Conservation (phyloP, 2,113 vertebrate genomes). For the Stercorarius parasiticus region DNA sequence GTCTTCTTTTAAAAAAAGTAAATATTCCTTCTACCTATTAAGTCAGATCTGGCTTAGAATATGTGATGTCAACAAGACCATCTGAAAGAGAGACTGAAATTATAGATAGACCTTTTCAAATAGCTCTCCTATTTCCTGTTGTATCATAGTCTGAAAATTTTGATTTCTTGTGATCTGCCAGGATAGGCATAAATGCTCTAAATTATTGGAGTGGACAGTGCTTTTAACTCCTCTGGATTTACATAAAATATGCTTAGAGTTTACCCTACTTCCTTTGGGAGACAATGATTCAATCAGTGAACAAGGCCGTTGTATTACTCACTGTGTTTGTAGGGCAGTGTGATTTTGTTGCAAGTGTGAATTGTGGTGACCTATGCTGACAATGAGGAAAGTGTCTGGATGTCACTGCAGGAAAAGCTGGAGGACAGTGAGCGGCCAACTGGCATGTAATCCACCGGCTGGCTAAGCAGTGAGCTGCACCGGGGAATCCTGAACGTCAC, state of each 20-base stretch:
- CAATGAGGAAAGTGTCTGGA: neutral
- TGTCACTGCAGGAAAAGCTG: neutral
- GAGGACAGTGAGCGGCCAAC: neutral
- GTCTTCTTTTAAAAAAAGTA: neutral
- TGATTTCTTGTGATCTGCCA: neutral
- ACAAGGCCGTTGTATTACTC: fast-evolving
- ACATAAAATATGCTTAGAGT: neutral
- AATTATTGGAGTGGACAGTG: neutral
- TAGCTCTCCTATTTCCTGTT: neutral
- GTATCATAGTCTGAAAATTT: neutral
- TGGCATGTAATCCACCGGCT: fast-evolving
- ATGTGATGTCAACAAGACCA: neutral
- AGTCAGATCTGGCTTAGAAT: neutral
- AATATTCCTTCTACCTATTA: neutral
- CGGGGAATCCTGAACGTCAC: neutral
- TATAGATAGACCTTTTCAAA: neutral
- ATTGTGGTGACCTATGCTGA: neutral
- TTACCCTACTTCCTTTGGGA: neutral
- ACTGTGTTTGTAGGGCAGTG: neutral
- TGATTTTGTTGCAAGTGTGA: neutral
- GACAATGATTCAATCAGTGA: neutral
- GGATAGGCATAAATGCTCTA: neutral
- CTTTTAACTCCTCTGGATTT: neutral
- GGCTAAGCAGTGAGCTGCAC: neutral
- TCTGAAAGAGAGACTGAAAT: neutral